Percentiles rank a stretch among this genome's conserved stretches.
phyloP scores from a whole-genome alignment of 2,888 invertebrate species.

The Eupithecia subumbrata region DNA sequence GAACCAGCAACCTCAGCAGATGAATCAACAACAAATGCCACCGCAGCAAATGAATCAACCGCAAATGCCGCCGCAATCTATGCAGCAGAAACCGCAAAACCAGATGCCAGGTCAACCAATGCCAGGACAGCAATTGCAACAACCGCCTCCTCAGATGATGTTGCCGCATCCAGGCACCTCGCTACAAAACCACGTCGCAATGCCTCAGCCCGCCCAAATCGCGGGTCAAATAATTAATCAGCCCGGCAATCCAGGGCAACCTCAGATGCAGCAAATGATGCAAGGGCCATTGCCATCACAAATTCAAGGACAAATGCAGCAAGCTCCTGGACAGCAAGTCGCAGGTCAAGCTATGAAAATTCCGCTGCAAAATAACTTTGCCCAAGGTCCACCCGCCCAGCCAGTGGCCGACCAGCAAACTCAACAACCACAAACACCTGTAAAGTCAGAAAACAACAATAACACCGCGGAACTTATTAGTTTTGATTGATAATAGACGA shows the following conservation, averaged over 20 bases:
- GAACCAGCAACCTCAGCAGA: constrained; percentile 32
- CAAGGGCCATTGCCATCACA: constrained; percentile 46
- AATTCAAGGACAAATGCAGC: constrained; percentile 48
- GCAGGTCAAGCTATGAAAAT: constrained; percentile 50
- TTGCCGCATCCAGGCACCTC: constrained; percentile 52
- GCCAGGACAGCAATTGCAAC: constrained; percentile 55
- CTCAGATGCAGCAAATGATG: constrained; percentile 39
- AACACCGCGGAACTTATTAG: constrained; percentile 91
- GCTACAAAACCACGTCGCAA: constrained; percentile 48
- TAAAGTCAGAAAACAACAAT: constrained; percentile 74
- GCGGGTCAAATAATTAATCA: constrained; percentile 43
- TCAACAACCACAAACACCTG: constrained; percentile 62
- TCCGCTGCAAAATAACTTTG: constrained; percentile 42
- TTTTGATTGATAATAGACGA: constrained; percentile 86
- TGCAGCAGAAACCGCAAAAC: constrained; percentile 42
- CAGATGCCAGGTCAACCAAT: constrained; percentile 49
- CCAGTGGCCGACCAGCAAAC: constrained; percentile 43
- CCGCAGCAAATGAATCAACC: constrained; percentile 28
- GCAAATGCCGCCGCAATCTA: constrained; percentile 45
- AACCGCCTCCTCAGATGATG: constrained; percentile 55
- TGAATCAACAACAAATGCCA: constrained; percentile 53
- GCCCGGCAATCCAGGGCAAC: constrained; percentile 40
- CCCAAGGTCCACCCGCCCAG: constrained; percentile 28
- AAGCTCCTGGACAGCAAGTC: constrained; percentile 37
- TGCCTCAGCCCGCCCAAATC: constrained; percentile 49